Percentiles rank a stretch among this genome's conserved stretches.
Conservation (phyloP, 1,140 invertebrate species). For the Heliconius nattereri region DNA sequence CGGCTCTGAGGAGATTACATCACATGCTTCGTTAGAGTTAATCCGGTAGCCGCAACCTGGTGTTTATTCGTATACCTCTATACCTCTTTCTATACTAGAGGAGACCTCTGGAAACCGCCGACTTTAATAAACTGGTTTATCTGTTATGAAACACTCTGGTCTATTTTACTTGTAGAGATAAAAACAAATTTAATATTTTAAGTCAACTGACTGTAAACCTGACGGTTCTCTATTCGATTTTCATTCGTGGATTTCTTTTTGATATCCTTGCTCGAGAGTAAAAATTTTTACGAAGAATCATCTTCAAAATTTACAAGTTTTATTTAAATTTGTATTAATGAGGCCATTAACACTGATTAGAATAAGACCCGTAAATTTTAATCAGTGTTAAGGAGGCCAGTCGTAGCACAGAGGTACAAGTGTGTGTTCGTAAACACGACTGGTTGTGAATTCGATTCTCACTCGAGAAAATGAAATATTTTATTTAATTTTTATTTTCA, state of each 20-base stretch:
- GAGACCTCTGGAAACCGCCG: neutral
- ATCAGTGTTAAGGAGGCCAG: no score
- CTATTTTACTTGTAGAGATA: neutral
- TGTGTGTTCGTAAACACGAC: neutral
- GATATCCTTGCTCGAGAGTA: no score
- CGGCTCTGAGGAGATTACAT: conserved; percentile 34
- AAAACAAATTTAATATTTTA: neutral
- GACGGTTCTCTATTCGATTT: neutral
- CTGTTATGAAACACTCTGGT: neutral
- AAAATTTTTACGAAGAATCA: no score
- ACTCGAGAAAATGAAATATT: neutral
- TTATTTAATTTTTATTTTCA: neutral
- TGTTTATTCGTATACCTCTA: neutral
- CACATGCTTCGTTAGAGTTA: conserved; percentile 47
- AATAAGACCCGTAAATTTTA: no score
- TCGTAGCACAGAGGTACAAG: no score
- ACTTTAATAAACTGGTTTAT: neutral
- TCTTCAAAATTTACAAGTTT: no score
- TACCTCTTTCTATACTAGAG: neutral
- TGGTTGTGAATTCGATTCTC: neutral
- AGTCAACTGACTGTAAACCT: neutral
- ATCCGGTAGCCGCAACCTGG: conserved; percentile 34
- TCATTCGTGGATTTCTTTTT: neutral
- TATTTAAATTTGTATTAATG: no score
- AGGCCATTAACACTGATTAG: no score